Evolutionary conservation across 2,888 invertebrate genomes (phyloP), one percentile per base, ranked within the genome.

Genomic region (Parochlus steinenii): DNA sequence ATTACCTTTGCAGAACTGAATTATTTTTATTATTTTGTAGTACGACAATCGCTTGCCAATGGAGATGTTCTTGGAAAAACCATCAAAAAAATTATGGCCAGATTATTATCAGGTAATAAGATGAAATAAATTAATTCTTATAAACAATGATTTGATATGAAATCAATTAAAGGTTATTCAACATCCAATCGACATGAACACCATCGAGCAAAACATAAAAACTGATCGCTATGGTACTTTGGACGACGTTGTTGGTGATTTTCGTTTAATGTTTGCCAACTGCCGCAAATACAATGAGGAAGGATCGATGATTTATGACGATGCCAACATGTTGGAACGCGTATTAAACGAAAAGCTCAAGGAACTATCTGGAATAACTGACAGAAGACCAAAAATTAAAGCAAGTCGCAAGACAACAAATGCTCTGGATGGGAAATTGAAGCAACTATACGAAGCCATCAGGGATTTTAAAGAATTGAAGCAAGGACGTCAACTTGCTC

Each of bases 231-330:
- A 93, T 61, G 73, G 71, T 26, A 73, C 69, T 31, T 62, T 93
- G 20, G 85, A 87, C 38, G 90, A 92, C 47, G 67, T 93, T 44
- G 74, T 87, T 1, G 68, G 76, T 0, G 95, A 95, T 54, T 78
- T 77, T 48, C 67, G 81, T 44, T 63, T 92, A n/a, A 93, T 98
- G 93, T 97, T 98, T 58, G 74, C 77, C 39, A 98, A 98, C 61
- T 97, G 97, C 50, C 80, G 92, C 0, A 83, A 85, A 45, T 98
- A 89, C 58, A 98, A 98, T 54, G 95, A 97, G 57, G 86, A 93
- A 56, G 81, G 85, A 7, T 97, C 95, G 0, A 74, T 81, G 53
- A 92, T 98, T 44, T 93, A 87, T 50, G 86, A 90, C 47, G 95
- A 95, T 61, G 92, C 95, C 3, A 83, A 77, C 49, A 71, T 77